Percentiles rank a stretch among this genome's conserved stretches.
Conservation (phyloP, 2,888 invertebrate species). For the Acrocera orbiculus region DNA sequence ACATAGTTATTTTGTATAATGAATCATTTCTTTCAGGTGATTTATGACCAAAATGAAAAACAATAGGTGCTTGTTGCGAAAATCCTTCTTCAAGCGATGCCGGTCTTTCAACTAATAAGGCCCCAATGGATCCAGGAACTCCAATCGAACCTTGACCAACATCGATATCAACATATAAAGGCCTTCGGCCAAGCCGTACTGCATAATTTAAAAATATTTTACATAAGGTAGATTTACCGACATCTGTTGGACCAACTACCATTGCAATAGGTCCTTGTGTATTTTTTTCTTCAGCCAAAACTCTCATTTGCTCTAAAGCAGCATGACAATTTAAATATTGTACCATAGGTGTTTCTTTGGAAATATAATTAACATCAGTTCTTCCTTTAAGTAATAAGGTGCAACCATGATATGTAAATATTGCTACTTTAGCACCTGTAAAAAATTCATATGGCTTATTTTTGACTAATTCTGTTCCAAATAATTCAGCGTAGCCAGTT, state of each 20-base stretch:
- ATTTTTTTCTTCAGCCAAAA: slow-evolving; percentile 57
- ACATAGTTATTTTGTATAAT: slow-evolving; percentile 67
- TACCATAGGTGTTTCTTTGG: slow-evolving; percentile 92
- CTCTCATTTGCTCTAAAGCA: slow-evolving; percentile 77
- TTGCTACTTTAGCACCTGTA: slow-evolving; percentile 82
- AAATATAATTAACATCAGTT: slow-evolving; percentile 85
- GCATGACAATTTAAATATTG: slow-evolving; percentile 93
- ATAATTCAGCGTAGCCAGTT: slow-evolving; percentile 84
- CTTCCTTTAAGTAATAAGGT: slow-evolving; percentile 68
- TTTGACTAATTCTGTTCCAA: slow-evolving; percentile 89
- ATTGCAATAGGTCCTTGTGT: slow-evolving; percentile 68
- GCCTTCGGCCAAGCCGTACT: slow-evolving; percentile 70
- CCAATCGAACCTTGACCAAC: slow-evolving; percentile 88
- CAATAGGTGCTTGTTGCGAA: slow-evolving; percentile 78
- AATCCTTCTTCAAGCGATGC: slow-evolving; percentile 92
- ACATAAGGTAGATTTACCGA: slow-evolving; percentile 87
- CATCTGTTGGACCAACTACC: slow-evolving; percentile 88
- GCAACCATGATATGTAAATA: slow-evolving; percentile 94
- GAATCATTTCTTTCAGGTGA: slow-evolving; percentile 57
- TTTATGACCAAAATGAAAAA: slow-evolving; percentile 87
- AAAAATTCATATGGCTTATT: slow-evolving; percentile 81
- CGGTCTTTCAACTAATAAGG: slow-evolving; percentile 77
- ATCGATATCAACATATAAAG: slow-evolving; percentile 88
- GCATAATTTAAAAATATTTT: slow-evolving; percentile 86
- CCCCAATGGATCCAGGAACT: slow-evolving; percentile 82